These are phyloP conservation scores for Percopsis transmontana DNA, from an alignment of 2,113 vertebrate genomes.

Conservation along the genomic window DNA sequence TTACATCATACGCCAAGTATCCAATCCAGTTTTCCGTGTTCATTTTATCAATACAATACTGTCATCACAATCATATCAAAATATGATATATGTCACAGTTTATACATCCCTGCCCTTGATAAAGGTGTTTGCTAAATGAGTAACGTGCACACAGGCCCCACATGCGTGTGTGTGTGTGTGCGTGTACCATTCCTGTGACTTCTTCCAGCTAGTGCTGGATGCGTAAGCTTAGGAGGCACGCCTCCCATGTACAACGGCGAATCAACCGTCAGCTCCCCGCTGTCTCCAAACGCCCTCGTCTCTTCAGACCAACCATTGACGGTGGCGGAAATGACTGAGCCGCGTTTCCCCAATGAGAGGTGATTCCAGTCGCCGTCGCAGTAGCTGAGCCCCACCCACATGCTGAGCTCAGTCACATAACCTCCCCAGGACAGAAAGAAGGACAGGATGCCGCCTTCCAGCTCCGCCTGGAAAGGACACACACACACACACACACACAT, in stretches of 20 bases:
- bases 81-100: no score
- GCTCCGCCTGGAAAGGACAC: slow-evolving; percentile 75
- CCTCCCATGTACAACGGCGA: slow-evolving; percentile 86
- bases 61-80: no score
- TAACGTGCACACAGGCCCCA: no score
- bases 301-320: slow-evolving; percentile 79
- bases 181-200: slow-evolving; percentile 82
- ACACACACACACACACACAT: slow-evolving; percentile 16
- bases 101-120: no score
- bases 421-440: slow-evolving; percentile 75
- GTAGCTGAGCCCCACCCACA: slow-evolving; percentile 86
- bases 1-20: no score
- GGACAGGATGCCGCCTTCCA: slow-evolving; percentile 83
- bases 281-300: slow-evolving; percentile 19
- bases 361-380: slow-evolving; percentile 89
- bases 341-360: slow-evolving; percentile 77
- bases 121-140: no score
- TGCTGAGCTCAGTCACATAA: slow-evolving; percentile 74
- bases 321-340: slow-evolving; percentile 66
- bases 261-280: slow-evolving; percentile 70
- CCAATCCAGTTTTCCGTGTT: no score
- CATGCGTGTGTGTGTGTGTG: not conserved
- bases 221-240: slow-evolving; percentile 73
- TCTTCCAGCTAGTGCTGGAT: slow-evolving; percentile 63
- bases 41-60: no score